Base-by-base conservation (phyloP, 2,113 vertebrate genomes). In the Elanus axillaris region DNA sequence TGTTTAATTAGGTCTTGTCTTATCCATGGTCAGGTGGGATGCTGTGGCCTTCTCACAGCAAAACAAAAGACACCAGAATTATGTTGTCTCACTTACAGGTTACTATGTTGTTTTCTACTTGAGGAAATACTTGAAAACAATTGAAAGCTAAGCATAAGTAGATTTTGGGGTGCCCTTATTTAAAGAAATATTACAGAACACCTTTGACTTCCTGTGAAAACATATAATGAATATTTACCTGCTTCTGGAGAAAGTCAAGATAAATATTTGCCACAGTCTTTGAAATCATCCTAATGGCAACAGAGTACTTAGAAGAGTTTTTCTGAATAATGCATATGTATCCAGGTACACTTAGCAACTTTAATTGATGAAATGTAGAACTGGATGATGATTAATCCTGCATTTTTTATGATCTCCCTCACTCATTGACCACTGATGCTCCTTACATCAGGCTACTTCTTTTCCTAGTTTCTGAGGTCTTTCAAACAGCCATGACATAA, bases 211-310 rank as follows among this genome's bases (percentile, higher is more conserved):
- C 34, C 42, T 45, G 13, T 74, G 34, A 73, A 84, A 90, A 38
- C 7, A 56, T 1, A 1, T 9, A 52, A 69, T 1, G 1, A 64
- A 29, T 42, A 16, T n/a, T 80, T 50, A 45, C 3, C 1, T 1
- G 20, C 50, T 73, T 78, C 42, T 93, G 60, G 34, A 66, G 31
- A 77, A 91, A 90, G 11, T n/a, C 5, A 89, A 81, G 27, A 36
- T 34, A 55, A 56, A 82, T 58, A 59, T 34, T 86, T 80, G 8
- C 27, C 25, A 52, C 22, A n/a, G 31, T 25, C 22, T 66, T 93
- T 38, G 59, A 90, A 76, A 88, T 10, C 1, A 3, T 72, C 23
- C 23, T 55, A 36, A 82, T 42, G 26, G 10, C 19, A 72, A 43
- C 5, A 10, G 55, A 75, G 16, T 26, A 32, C 31, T 84, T 80